These are phyloP conservation scores for Anodontia alba DNA, from an alignment of 2,888 invertebrate species.

Conservation along the genomic window DNA sequence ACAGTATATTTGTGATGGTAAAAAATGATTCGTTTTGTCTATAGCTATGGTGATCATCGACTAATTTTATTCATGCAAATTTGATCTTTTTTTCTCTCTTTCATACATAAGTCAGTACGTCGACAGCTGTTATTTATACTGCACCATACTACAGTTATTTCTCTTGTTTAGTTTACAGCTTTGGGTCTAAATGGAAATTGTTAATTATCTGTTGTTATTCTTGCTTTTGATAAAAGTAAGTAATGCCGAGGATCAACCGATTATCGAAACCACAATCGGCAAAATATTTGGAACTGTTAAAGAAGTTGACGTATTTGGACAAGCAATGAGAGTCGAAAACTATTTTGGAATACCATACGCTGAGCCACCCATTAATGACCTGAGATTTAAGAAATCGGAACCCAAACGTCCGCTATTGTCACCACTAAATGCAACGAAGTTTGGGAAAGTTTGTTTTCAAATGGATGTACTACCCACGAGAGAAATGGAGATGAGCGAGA, in stretches of 20 bases:
- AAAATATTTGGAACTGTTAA: background rate
- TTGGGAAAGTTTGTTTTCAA: background rate
- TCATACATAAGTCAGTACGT: too few species aligned
- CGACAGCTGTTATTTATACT: too few species aligned
- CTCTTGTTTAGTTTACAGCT: too few species aligned
- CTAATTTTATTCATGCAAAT: too few species aligned
- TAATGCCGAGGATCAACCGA: background rate
- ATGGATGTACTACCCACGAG: background rate
- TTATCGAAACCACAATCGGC: background rate
- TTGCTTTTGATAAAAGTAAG: background rate
- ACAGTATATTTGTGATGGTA: too few species aligned
- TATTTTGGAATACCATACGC: constrained; percentile 14
- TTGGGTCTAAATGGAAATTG: too few species aligned
- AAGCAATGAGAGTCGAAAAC: background rate
- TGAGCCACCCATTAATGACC: background rate
- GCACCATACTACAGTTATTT: too few species aligned
- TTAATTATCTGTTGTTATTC: too few species aligned
- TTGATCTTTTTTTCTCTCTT: too few species aligned
- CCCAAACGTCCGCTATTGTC: background rate
- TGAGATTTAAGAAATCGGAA: background rate
- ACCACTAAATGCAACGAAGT: background rate
- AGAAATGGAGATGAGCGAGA: background rate
- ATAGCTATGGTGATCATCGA: too few species aligned
- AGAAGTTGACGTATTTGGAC: background rate
- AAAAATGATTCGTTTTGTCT: too few species aligned